Evolutionary conservation across 2,113 vertebrate species (phyloP).

Genomic region (Paradisaea rubra): DNA sequence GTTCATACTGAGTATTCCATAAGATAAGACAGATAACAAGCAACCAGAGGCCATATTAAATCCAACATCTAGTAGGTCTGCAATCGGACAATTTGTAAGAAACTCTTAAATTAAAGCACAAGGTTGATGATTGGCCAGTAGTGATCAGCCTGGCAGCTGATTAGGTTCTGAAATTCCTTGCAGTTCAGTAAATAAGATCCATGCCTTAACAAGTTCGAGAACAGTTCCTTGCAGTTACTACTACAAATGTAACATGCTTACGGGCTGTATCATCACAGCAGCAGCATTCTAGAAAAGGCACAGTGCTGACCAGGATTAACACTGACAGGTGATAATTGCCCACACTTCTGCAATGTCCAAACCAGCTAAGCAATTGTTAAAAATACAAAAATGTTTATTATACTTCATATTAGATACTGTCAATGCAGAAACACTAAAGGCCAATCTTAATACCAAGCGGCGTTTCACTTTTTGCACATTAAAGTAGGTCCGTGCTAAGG

Average conservation of each 20-base stretch:
- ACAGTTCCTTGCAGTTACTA: not conserved
- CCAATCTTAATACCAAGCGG: conserved; percentile 20
- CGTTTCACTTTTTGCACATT: not conserved
- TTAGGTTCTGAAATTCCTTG: not conserved
- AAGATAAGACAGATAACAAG: not conserved
- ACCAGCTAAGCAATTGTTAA: not conserved
- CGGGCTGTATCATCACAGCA: not conserved
- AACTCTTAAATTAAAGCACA: not conserved
- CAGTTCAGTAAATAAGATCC: not conserved
- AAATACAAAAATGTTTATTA: not conserved
- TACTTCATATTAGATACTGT: not conserved
- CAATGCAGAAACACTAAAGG: conserved; percentile 10
- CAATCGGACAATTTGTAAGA: not conserved
- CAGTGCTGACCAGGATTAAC: not conserved
- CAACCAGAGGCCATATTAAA: not conserved
- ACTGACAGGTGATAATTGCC: not conserved
- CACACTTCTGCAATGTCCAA: not conserved
- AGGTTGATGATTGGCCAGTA: not conserved
- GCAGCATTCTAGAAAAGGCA: not conserved
- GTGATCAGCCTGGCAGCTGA: not conserved
- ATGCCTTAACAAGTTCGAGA: not conserved
- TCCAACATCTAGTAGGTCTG: not conserved
- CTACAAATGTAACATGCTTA: not conserved
- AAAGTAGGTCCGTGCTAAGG: not conserved
- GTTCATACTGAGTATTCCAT: not conserved